A percentile compares a stretch with the other conserved stretches of the same genome.
These are phyloP conservation scores for Martes martes DNA, from an alignment of 2,113 vertebrate genomes.

Conservation along the genomic window DNA sequence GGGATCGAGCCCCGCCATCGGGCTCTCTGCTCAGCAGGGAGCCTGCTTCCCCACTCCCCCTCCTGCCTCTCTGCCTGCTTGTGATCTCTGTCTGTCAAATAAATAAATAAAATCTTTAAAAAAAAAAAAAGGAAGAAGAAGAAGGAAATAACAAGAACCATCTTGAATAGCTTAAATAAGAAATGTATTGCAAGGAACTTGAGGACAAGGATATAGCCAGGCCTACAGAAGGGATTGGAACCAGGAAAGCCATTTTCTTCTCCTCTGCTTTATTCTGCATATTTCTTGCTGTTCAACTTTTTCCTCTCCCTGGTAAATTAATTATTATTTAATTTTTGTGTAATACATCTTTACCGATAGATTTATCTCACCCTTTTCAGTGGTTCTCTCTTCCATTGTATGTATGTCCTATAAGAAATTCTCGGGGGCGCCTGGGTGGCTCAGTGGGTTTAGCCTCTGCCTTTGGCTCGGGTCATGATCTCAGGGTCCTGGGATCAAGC, in stretches of 20 bases:
- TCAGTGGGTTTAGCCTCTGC: too few species aligned
- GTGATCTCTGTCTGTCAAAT: too few species aligned
- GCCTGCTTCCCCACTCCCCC: too few species aligned
- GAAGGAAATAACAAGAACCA: conserved; percentile 19
- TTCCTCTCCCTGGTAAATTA: background rate
- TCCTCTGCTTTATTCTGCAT: background rate
- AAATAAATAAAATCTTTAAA: too few species aligned
- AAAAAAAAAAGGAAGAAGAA: too few species aligned
- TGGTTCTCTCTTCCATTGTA: background rate
- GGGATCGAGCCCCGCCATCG: too few species aligned
- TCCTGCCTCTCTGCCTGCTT: too few species aligned
- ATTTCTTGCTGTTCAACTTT: background rate
- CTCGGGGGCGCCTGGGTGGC: background rate
- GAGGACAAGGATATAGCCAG: background rate
- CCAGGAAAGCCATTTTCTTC: background rate
- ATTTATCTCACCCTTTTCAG: conserved; percentile 1
- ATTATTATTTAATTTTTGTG: background rate
- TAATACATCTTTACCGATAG: background rate
- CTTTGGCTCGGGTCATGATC: too few species aligned
- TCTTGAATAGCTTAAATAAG: conserved; percentile 31
- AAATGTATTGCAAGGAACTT: background rate
- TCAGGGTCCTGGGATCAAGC: too few species aligned
- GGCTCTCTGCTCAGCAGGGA: too few species aligned
- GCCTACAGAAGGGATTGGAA: background rate
- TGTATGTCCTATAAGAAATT: background rate